phyloP scores from a whole-genome alignment of 2,888 invertebrate genomes.

The Cosmia pyralina region DNA sequence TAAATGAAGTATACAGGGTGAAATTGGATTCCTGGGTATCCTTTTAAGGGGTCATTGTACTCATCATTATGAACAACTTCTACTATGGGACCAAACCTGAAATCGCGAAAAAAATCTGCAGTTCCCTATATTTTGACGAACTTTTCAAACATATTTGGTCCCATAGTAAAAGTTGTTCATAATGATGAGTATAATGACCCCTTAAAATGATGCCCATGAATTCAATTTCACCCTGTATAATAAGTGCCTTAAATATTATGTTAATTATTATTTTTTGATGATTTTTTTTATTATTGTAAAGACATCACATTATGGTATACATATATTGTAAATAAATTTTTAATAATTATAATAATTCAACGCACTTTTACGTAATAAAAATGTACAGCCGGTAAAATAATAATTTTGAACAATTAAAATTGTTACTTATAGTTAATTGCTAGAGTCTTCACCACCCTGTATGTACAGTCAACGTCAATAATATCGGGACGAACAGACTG shows the following conservation, averaged over 20 bases:
- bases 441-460: conserved; percentile 4
- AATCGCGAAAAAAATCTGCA: too few relatives aligned
- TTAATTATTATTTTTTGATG: conserved; percentile 59
- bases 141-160: too few relatives aligned
- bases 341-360: conserved; percentile 31
- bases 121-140: too few relatives aligned
- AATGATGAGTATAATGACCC: too few relatives aligned
- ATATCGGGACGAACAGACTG: too few relatives aligned
- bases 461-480: not conserved
- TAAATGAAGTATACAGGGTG: conserved; percentile 28
- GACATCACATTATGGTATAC: conserved; percentile 57
- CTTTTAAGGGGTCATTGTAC: too few relatives aligned
- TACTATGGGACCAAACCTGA: too few relatives aligned
- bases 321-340: conserved; percentile 58
- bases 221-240: not conserved
- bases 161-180: too few relatives aligned
- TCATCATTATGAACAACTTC: too few relatives aligned
- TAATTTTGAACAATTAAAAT: conserved; percentile 40
- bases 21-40: too few relatives aligned
- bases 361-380: conserved; percentile 51
- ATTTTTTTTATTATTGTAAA: conserved; percentile 42
- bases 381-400: conserved; percentile 48
- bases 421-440: conserved; percentile 20
- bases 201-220: too few relatives aligned
- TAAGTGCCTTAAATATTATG: conserved; percentile 57